phyloP scores from a whole-genome alignment of 1,140 invertebrate genomes.

The Dendroctonus ponderosae region DNA sequence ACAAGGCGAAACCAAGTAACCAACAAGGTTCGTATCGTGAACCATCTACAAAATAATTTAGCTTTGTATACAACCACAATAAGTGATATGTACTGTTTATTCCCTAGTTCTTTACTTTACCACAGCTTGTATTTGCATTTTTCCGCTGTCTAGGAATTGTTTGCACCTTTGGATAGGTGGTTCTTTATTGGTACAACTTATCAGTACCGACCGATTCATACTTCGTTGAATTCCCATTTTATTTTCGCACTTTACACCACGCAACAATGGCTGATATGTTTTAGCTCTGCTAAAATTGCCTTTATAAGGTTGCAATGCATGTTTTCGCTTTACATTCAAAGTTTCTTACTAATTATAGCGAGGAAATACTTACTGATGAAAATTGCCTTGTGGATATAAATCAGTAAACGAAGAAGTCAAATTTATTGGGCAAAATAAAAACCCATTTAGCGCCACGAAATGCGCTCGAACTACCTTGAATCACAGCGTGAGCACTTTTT shows the following conservation, averaged over 20 bases:
- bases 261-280: constrained; percentile 21
- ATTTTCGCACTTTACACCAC: constrained; percentile 25
- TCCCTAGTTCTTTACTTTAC: constrained; percentile 28
- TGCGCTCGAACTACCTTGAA: not conserved
- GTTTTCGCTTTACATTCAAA: too few relatives aligned
- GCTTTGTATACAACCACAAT: constrained; percentile 34
- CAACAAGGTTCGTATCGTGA: constrained; percentile 30
- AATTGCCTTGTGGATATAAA: too few relatives aligned
- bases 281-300: not conserved
- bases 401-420: too few relatives aligned
- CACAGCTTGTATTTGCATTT: constrained; percentile 29
- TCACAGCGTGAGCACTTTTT: constrained; percentile 8
- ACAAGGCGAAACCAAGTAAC: constrained; percentile 32
- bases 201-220: constrained; percentile 32
- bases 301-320: too few relatives aligned
- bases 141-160: constrained; percentile 31
- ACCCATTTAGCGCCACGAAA: too few relatives aligned
- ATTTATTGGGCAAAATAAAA: too few relatives aligned
- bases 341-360: not conserved
- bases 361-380: not conserved
- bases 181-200: constrained; percentile 36
- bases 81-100: constrained; percentile 34
- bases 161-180: constrained; percentile 33
- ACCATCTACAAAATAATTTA: constrained; percentile 36
- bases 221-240: constrained; percentile 28